Evolutionary conservation across 2,113 vertebrate genomes (phyloP).

Genomic region (Erythrocercus mccallii): DNA sequence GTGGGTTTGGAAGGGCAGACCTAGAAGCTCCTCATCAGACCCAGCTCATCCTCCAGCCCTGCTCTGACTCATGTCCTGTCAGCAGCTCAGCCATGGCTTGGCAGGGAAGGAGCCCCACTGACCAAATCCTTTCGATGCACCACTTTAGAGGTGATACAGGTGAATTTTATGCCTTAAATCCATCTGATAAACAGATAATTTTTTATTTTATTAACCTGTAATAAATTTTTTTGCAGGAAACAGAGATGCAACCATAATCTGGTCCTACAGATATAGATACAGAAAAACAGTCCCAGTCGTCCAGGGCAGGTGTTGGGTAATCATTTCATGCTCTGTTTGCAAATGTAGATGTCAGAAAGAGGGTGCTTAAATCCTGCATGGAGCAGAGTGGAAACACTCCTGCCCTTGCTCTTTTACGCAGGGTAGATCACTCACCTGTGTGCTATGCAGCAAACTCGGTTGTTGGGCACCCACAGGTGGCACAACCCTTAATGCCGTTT

Average conservation of each 20-base stretch:
- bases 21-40: background rate
- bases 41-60: background rate
- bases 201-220: background rate
- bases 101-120: background rate
- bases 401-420: background rate
- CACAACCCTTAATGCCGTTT: background rate
- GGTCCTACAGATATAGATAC: background rate
- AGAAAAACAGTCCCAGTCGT: background rate
- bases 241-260: background rate
- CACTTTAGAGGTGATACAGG: background rate
- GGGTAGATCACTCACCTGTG: background rate
- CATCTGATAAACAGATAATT: background rate
- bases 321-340: background rate
- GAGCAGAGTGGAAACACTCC: background rate
- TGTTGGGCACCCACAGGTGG: fast-evolving
- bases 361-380: background rate
- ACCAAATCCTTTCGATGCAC: background rate
- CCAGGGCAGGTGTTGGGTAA: background rate
- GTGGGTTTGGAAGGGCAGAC: fast-evolving
- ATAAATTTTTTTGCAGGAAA: background rate
- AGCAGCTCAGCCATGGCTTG: background rate
- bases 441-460: fast-evolving
- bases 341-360: background rate
- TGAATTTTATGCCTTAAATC: background rate
- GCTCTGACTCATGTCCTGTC: background rate